Evolutionary conservation across 1,140 invertebrate genomes (phyloP), one percentile per base, ranked within the genome.

Genomic region (Aleiodes sp.): DNA sequence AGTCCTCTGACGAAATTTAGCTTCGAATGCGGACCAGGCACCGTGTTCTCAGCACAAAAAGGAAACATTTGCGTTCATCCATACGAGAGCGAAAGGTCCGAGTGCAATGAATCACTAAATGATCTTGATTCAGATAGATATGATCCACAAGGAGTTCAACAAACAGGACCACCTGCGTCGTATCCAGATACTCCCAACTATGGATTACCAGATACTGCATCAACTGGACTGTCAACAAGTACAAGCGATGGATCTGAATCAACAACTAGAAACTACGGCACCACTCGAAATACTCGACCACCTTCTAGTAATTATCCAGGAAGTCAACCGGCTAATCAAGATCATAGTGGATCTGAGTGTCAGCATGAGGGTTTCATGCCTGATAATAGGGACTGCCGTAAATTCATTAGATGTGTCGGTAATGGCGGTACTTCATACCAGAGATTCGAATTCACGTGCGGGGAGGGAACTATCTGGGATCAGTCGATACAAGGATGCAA

Each of bases 401-500:
- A 92, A 80, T 94, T 94, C 80, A 93, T 93, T 77, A 88, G 92
- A 82, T 94, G 93, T 82, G 91, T 94, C 16, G 86, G 87, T 64
- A 87, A 89, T 66, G 88, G 88, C 0, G 76, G 85, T 31, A 87
- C 84, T 63, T 84, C 81, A 1, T 92, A 87, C 70, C 88, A 83
- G 60, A 89, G 87, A 78, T 90, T 91, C 74, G 89, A 92, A 74
- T 94, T 92, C 82, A 86, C 85, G 9, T 94, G 92, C 78, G 90
- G 89, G 16, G 85, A 87, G 43, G 89, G 90, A 69, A 94, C 92
- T 7, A 88, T 92, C 68, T 94, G 92, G 91, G 92, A 94, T 83
- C 87, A 89, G 60, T 80, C 88, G 4, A 78, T 87, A 57, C 82
- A 89, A 81, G 87, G 86, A 8, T 94, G 93, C 80, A 93, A 93